phyloP scores from a whole-genome alignment of 2,113 vertebrate genomes.

The Pluvianellus socialis region DNA sequence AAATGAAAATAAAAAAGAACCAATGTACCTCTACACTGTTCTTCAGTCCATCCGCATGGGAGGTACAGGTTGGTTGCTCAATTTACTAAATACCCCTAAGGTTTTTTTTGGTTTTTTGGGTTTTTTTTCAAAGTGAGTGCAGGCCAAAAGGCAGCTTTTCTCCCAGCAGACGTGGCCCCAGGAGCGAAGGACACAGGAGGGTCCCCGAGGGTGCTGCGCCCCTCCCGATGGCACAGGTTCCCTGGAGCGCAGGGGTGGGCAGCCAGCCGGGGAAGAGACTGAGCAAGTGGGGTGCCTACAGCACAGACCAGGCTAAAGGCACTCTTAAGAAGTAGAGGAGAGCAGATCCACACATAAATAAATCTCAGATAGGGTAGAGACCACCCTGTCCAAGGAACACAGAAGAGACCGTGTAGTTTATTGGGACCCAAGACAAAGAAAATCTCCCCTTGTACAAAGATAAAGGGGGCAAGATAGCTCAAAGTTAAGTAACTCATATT shows the following conservation, averaged over 20 bases:
- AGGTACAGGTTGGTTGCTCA: neutral
- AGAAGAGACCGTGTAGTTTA: accelerated
- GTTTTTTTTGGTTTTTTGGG: no score
- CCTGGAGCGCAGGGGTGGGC: neutral
- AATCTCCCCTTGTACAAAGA: neutral
- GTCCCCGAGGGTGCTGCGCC: accelerated
- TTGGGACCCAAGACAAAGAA: neutral
- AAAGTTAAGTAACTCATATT: neutral
- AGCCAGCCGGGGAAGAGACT: neutral
- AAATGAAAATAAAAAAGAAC: neutral
- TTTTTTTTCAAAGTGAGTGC: neutral
- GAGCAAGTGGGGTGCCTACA: accelerated
- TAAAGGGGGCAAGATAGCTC: neutral
- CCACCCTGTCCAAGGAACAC: neutral
- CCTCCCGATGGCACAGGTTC: neutral
- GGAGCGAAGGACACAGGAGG: accelerated
- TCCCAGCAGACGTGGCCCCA: neutral
- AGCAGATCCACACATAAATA: neutral
- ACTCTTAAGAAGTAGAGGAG: neutral
- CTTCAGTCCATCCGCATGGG: neutral
- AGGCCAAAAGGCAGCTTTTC: neutral
- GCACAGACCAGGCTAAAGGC: neutral
- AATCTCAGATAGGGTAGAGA: neutral
- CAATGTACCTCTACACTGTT: accelerated
- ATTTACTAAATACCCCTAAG: neutral